Conservation (phyloP, 2,797 vertebrate species). For the Percopsis omiscomaycus region DNA sequence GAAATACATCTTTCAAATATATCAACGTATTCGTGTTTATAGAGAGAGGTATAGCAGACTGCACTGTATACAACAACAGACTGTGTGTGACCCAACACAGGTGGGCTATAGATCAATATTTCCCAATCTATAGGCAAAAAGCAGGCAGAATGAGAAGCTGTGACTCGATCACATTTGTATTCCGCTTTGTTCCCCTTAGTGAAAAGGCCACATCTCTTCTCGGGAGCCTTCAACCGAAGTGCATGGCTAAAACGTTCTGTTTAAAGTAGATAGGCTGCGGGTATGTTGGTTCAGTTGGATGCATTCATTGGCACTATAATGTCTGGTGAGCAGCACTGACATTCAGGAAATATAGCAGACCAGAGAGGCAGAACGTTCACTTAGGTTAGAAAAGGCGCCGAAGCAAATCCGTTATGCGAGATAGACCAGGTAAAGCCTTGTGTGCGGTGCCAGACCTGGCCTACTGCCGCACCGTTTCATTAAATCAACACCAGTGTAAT, state of each 20-base stretch:
- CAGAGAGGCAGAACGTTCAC: background rate
- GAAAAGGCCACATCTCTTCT: conserved; percentile 42
- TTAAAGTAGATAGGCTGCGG: conserved; percentile 25
- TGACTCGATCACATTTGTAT: conserved; percentile 45
- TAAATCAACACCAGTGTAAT: conserved; percentile 9
- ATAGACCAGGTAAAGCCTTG: background rate
- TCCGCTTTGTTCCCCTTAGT: conserved; percentile 30
- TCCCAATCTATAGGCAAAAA: conserved; percentile 26
- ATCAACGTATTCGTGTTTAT: conserved; percentile 11
- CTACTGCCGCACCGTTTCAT: background rate
- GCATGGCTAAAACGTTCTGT: conserved; percentile 14
- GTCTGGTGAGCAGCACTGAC: conserved; percentile 2
- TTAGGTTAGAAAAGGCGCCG: background rate
- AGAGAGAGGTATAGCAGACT: background rate
- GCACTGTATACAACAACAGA: background rate
- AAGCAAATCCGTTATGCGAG: background rate
- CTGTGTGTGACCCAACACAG: conserved; percentile 13
- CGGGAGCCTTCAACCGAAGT: conserved; percentile 40
- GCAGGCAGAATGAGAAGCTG: conserved; percentile 11
- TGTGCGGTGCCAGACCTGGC: background rate
- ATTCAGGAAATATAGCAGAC: conserved; percentile 6
- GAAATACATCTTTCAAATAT: conserved; percentile 15
- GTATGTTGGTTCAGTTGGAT: conserved; percentile 21
- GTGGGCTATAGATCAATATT: conserved; percentile 35
- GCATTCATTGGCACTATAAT: conserved; percentile 17